Base-by-base conservation (phyloP, 1,140 invertebrate genomes). In the Lethrus apterus region DNA sequence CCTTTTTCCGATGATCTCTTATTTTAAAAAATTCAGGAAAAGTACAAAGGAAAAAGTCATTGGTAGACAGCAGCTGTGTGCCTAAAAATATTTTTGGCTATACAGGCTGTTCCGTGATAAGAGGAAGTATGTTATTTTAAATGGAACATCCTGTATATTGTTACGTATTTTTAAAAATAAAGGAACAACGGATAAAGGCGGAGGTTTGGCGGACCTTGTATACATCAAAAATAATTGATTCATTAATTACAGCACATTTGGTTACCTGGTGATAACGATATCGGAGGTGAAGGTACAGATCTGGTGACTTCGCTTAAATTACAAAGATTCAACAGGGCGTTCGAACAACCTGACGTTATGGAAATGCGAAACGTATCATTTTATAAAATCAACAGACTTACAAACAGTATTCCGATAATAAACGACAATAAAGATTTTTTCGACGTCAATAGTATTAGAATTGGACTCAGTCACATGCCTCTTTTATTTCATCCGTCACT, bases 211-310 rank as follows among this genome's bases (percentile, higher is more conserved):
- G n/a, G n/a, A n/a, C n/a, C n/a, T n/a, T n/a, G n/a, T n/a, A n/a
- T n/a, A n/a, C n/a, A n/a, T n/a, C n/a, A n/a, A n/a, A n/a, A n/a
- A n/a, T n/a, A n/a, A n/a, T n/a, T n/a, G n/a, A n/a, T n/a, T n/a
- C n/a, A n/a, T n/a, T n/a, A n/a, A 48, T 73, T 75, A 32, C 62
- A 89, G 89, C 80, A 80, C 67, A 76, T 95, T 44, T 92, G 84
- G 71, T 66, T 95, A 48, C 88, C 91, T 24, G 93, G 93, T 13
- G 93, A 97, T 64, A 96, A 96, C 72, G 92, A 97, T 63, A 90
- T 96, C 55, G 93, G 92, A 15, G 92, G 92, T 17, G 92, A 97
- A 69, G 80, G 56, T 15, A 52, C 77, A 58, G 86, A 92, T 65
- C 69, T 73, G 46, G 78, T 93, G 26, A 83, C 79, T 29, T 57